A percentile compares a stretch with the other conserved stretches of the same genome.
Evolutionary conservation across 2,113 vertebrate species (phyloP).

Genomic region (Meriones unguiculatus): DNA sequence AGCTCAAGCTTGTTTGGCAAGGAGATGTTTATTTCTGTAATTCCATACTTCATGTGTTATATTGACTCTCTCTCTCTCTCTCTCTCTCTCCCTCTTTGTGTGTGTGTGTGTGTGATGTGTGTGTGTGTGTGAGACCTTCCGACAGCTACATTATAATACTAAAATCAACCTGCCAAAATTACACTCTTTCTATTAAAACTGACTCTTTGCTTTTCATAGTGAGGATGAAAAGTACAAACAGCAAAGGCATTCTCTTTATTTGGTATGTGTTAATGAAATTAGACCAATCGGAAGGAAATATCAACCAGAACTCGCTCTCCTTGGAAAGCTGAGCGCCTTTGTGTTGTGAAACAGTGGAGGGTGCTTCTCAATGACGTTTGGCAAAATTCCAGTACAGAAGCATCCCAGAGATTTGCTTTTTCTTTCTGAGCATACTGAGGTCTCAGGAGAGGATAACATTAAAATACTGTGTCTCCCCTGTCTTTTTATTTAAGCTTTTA

Average conservation of each 20-base stretch:
- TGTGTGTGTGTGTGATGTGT: not conserved
- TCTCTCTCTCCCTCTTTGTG: not conserved
- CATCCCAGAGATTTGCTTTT: constrained; percentile 16
- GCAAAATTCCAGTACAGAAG: constrained; percentile 22
- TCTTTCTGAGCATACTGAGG: constrained; percentile 22
- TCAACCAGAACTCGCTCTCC: not conserved
- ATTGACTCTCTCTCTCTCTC: not conserved
- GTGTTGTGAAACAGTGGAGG: not conserved
- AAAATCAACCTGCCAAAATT: not conserved
- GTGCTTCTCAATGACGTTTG: constrained; percentile 1
- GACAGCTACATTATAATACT: accelerated
- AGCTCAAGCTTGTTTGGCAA: not conserved
- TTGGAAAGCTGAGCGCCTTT: constrained; percentile 41
- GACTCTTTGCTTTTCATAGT: not conserved
- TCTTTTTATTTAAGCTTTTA: constrained; percentile 53
- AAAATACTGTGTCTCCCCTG: not conserved
- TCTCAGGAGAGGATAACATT: constrained; percentile 60
- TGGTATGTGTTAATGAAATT: not conserved
- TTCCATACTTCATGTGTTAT: not conserved
- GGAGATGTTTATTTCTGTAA: not conserved
- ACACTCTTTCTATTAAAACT: not conserved
- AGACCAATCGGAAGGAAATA: not conserved
- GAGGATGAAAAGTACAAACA: not conserved
- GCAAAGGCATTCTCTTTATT: not conserved
- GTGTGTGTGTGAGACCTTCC: not conserved